Conservation (phyloP, 2,113 vertebrate species). For the Acrocephalus arundinaceus region DNA sequence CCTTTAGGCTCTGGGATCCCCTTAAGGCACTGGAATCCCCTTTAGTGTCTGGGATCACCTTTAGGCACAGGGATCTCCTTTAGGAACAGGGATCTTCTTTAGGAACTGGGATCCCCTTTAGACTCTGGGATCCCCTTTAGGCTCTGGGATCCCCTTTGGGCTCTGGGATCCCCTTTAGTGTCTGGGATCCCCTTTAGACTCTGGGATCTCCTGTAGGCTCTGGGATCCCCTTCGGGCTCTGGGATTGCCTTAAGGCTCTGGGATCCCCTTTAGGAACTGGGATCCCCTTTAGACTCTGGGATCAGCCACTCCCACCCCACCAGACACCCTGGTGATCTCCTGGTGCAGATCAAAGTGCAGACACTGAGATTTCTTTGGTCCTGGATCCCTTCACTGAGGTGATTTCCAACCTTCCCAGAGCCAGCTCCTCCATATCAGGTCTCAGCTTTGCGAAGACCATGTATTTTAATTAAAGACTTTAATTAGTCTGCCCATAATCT, state of each 20-base stretch:
- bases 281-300: neutral
- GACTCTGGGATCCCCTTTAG: too few species aligned
- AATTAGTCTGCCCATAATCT: conserved; percentile 48
- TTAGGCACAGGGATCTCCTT: neutral
- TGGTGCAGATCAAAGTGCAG: neutral
- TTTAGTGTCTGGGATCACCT: neutral
- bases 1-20: neutral
- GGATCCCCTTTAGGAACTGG: neutral
- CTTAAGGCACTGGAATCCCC: neutral
- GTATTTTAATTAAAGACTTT: conserved; percentile 43
- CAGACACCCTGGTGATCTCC: neutral
- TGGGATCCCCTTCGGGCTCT: neutral
- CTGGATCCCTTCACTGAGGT: neutral
- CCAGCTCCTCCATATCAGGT: neutral
- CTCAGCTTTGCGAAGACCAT: neutral
- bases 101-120: too few species aligned
- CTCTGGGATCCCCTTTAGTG: too few species aligned
- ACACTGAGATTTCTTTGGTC: fast-evolving
- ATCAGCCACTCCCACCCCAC: neutral
- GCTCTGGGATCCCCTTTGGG: too few species aligned
- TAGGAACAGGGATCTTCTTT: too few species aligned
- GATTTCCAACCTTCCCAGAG: neutral
- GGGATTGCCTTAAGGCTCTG: neutral
- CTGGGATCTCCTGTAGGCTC: neutral
- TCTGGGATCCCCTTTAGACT: neutral